Evolutionary conservation across 2,888 invertebrate genomes (phyloP).

Genomic region (Andrena fulva): DNA sequence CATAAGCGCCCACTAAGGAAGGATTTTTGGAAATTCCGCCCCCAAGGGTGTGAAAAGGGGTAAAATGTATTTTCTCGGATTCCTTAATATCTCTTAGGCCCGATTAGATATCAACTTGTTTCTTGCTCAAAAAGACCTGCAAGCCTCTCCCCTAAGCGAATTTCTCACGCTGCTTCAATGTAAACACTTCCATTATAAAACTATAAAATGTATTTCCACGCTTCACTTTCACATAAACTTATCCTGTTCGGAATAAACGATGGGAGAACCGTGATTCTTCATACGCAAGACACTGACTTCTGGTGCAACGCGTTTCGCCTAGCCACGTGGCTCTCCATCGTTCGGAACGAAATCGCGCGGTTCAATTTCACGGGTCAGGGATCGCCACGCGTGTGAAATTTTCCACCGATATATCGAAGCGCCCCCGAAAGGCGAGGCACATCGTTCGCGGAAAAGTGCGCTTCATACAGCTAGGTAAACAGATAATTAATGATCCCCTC

Average conservation of each 20-base stretch:
- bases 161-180: too few species aligned
- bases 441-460: slow-evolving; percentile 37
- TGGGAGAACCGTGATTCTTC: slow-evolving; percentile 16
- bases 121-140: too few species aligned
- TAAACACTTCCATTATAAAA: too few species aligned
- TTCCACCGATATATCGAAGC: slow-evolving; percentile 48
- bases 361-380: slow-evolving; percentile 78
- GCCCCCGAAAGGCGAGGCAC: slow-evolving; percentile 38
- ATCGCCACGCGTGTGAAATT: slow-evolving; percentile 70
- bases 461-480: slow-evolving; percentile 27
- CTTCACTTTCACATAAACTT: neutral
- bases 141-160: too few species aligned
- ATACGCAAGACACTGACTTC: slow-evolving; percentile 56
- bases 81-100: too few species aligned
- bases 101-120: too few species aligned
- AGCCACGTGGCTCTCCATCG: slow-evolving; percentile 65
- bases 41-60: too few species aligned
- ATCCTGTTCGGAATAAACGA: neutral
- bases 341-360: slow-evolving; percentile 75
- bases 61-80: too few species aligned
- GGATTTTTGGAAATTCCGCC: too few species aligned
- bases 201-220: too few species aligned
- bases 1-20: too few species aligned
- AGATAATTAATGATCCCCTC: slow-evolving; percentile 41
- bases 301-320: slow-evolving; percentile 46